Evolutionary conservation across 2,888 invertebrate genomes (phyloP).

Genomic region (Drosophila paucipuncta): DNA sequence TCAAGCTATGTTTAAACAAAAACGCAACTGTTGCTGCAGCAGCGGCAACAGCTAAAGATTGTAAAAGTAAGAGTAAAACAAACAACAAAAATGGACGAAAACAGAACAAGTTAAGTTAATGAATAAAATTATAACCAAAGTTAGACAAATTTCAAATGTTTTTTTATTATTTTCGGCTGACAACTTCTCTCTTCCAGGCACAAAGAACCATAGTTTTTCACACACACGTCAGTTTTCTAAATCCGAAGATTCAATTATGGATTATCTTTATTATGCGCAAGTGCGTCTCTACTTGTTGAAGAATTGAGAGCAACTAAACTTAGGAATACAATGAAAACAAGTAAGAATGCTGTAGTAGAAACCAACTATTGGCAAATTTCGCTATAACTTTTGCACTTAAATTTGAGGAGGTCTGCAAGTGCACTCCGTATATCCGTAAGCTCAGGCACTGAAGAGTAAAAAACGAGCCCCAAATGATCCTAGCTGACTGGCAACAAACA

Average conservation of each 20-base stretch:
- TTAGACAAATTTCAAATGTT: constrained; percentile 57
- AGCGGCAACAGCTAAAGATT: constrained; percentile 51
- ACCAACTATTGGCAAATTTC: no score
- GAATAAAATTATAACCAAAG: constrained; percentile 78
- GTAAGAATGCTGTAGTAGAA: no score
- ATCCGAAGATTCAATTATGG: neutral
- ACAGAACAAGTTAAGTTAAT: constrained; percentile 73
- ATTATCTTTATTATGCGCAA: no score
- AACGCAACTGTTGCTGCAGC: constrained; percentile 52
- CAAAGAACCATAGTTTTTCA: neutral
- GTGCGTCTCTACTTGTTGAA: no score
- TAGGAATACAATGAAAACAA: no score
- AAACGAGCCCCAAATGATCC: no score
- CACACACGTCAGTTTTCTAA: neutral
- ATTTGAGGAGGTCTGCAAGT: no score
- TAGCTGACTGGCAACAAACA: no score
- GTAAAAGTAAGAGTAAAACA: constrained; percentile 27
- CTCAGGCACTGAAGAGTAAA: no score
- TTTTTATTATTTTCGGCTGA: neutral
- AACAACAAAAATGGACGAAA: constrained; percentile 25
- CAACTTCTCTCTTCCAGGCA: neutral
- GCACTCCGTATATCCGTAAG: no score
- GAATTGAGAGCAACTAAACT: no score
- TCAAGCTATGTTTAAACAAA: constrained; percentile 68
- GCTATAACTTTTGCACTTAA: no score